Evolutionary conservation across 2,113 vertebrate genomes (phyloP).

Genomic region (Notothenia coriiceps): DNA sequence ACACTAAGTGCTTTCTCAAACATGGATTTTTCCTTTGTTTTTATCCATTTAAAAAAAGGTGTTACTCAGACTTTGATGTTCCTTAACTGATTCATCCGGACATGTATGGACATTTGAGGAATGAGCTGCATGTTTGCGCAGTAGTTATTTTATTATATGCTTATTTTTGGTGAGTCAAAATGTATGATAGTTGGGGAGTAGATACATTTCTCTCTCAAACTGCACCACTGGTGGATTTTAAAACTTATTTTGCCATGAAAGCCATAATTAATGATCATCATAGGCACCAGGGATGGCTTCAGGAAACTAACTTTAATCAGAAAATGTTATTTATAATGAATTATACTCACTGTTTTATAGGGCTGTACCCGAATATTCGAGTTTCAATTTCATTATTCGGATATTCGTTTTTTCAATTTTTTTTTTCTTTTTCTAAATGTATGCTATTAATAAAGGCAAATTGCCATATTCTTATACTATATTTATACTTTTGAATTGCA

Average conservation of each 20-base stretch:
- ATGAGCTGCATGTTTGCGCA: neutral
- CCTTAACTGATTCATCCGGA: neutral
- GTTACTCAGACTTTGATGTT: neutral
- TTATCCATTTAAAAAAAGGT: neutral
- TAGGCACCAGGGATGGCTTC: neutral
- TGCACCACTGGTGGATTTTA: neutral
- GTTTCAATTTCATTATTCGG: too few species aligned
- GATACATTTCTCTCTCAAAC: neutral
- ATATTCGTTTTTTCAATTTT: too few species aligned
- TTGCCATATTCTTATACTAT: too few species aligned
- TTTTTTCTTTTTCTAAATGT: too few species aligned
- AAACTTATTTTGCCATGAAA: neutral
- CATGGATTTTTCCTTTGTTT: neutral
- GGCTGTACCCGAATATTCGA: too few species aligned
- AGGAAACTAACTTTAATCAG: neutral
- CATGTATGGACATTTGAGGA: neutral
- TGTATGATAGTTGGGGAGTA: too few species aligned
- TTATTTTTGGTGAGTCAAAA: too few species aligned
- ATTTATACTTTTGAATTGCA: too few species aligned
- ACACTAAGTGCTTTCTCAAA: constrained; percentile 5
- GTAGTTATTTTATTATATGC: neutral
- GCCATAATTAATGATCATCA: neutral
- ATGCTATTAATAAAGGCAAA: too few species aligned
- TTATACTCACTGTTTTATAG: neutral
- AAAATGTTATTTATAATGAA: neutral